A percentile compares a stretch with the other conserved stretches of the same genome.
These are phyloP conservation scores for Periophthalmus modestus DNA, from an alignment of 2,113 vertebrate species.

Conservation along the genomic window DNA sequence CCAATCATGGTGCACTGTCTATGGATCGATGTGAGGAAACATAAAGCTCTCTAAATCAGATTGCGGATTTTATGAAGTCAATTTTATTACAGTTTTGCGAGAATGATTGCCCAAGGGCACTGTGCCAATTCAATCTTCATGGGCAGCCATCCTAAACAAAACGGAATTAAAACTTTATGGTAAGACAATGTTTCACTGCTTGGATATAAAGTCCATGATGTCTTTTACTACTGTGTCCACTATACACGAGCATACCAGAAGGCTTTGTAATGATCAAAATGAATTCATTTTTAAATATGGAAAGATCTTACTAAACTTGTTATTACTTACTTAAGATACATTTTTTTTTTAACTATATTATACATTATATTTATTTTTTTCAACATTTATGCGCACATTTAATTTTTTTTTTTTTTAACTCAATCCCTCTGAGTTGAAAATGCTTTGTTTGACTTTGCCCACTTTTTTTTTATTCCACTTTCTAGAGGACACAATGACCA, in stretches of 20 bases:
- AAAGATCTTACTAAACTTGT: background rate
- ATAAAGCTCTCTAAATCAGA: constrained; percentile 16
- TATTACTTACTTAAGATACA: no score
- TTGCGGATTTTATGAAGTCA: constrained; percentile 33
- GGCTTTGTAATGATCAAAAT: background rate
- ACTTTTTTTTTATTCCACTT: background rate
- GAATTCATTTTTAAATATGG: background rate
- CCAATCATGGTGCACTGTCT: background rate
- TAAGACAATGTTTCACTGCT: constrained; percentile 26
- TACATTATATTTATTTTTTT: no score
- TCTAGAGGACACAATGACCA: background rate
- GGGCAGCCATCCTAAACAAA: constrained; percentile 43
- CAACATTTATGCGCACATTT: background rate
- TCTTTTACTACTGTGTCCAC: background rate
- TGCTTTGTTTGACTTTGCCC: background rate
- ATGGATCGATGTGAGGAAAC: constrained; percentile 11
- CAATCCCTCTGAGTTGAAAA: background rate
- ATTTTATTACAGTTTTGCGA: constrained; percentile 35
- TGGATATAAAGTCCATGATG: constrained; percentile 15
- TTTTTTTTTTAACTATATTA: background rate
- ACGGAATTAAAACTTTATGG: constrained; percentile 33
- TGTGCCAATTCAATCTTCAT: constrained; percentile 42
- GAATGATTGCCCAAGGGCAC: constrained; percentile 38
- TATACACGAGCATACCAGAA: background rate
- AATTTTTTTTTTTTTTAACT: background rate